Percentiles rank a stretch among this genome's conserved stretches.
Conservation (phyloP, 2,888 invertebrate species). For the Drosophila picticornis region DNA sequence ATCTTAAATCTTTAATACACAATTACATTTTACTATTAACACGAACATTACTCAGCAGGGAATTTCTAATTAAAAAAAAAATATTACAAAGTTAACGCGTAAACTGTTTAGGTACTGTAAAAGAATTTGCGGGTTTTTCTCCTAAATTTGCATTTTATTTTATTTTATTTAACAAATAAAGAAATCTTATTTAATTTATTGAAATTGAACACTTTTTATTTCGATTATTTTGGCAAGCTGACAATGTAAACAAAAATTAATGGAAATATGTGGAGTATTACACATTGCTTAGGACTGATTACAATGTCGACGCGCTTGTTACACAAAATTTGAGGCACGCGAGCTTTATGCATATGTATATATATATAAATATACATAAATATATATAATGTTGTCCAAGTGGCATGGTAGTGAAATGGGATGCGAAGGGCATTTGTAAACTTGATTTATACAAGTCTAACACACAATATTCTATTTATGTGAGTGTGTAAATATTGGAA, state of each 20-base stretch:
- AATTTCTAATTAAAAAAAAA: background rate
- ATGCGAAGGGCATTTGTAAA: constrained; percentile 24
- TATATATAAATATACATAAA: background rate
- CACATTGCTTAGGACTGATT: constrained; percentile 26
- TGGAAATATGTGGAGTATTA: constrained; percentile 32
- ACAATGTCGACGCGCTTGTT: constrained; percentile 37
- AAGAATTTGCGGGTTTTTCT: background rate
- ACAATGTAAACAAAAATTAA: constrained; percentile 26
- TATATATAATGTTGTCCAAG: constrained; percentile 23
- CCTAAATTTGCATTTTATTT: background rate
- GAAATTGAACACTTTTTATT: background rate
- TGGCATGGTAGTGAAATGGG: background rate
- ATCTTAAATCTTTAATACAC: too few relatives aligned
- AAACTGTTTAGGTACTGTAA: background rate
- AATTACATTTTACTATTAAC: background rate
- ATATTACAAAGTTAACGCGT: background rate
- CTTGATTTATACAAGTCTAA: constrained; percentile 58
- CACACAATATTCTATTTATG: constrained; percentile 49
- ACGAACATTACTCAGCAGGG: background rate
- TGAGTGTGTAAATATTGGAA: constrained; percentile 15
- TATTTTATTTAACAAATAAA: background rate
- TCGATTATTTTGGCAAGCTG: constrained; percentile 33
- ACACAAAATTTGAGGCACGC: constrained; percentile 55
- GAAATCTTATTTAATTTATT: background rate
- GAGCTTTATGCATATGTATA: constrained; percentile 18